Evolutionary conservation across 2,113 vertebrate species (phyloP), one percentile per base, ranked within the genome.

Genomic region (Cairina moschata): DNA sequence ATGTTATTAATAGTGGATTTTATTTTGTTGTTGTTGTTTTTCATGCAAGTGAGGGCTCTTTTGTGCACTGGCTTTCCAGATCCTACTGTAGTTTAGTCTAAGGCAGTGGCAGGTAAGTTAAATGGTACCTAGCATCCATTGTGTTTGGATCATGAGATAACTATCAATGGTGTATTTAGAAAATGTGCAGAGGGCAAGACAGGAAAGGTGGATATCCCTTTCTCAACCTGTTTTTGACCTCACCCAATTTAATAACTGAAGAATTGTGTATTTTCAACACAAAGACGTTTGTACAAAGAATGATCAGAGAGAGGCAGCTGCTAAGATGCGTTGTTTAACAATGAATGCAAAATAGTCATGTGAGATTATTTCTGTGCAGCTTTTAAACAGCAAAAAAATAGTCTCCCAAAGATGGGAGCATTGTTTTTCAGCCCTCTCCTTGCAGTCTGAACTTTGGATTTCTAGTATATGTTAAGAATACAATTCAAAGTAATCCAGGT

Each of bases 171-270:
- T 93, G 83, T 86, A 83, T 94, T 86, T 96, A 91, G 90, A 90
- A 94, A 94, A 89, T 17, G 25, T 56, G 13, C 68, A 86, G 76
- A 88, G 25, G 23, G 79, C 60, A 81, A 90, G 93, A 78, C 90
- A 95, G 85, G 79, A 96, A 95, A 96, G 85, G 91, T 95, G 82
- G 78, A 81, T 96, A 94, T 95, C 60, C 85, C 85, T 96, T 91
- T 96, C 82, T 90, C 91, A 93, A 77, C 82, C 59, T 76, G 56
- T 83, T 93, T 93, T 74, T 91, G 58, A 90, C 93, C 85, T 88
- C 56, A 71, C 25, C 4, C 79, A 75, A 8, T 91, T 92, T 92
- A 87, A 80, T 88, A 90, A 90, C 31, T 0, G 0, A 77, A 60
- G 50, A 93, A 83, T 68, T 93, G 63, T 92, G 46, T 63, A 22